Base-by-base conservation (phyloP, 1,140 invertebrate species). In the Delia radicum region DNA sequence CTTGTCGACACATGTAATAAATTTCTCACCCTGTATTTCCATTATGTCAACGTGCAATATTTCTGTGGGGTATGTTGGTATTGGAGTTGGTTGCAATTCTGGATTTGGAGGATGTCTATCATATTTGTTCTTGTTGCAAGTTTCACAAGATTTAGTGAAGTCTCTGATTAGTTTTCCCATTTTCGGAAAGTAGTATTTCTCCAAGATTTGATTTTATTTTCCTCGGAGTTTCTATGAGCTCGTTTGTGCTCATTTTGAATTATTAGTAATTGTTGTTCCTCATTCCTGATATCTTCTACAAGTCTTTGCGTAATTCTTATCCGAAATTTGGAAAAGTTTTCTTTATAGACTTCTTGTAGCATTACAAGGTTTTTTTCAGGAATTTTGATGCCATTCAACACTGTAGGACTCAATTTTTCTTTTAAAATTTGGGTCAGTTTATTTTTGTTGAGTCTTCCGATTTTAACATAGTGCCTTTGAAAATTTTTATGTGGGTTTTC, bases 1-100 rank as follows among this genome's bases (percentile, higher is more conserved):
- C 18, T 33, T 31, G 21, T 71, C 67, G 12, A 71, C 18, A 3
- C 3, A 27, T 1, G 67, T 33, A 18, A 37, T 27, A 33, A 71
- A 13, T 37, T 31, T 12, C 7, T 33, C 3, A 6, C n/a, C 33
- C 28, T 33, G 18, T 5, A 46, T 42, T 46, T 26, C n/a, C 15
- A 29, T 27, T 29, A 74, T 74, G 21, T 74, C 72, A 3, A 74
- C 29, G 8, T 74, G 72, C 10, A 74, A 37, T 28, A 74, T 61
- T 61, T 74, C 21, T 27, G 13, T 18, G 28, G 72, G 21, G 18
- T 26, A 61, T 29, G n/a, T 61, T n/a, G 71, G 71, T 10, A 37
- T 73, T 13, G 3, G 37, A 8, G n/a, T n/a, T n/a, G n/a, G n/a
- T n/a, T 48, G 71, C 5, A 48, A 18, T 48, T 73, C 12, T n/a